Conservation (phyloP, 2,113 vertebrate genomes). For the Willisornis vidua region DNA sequence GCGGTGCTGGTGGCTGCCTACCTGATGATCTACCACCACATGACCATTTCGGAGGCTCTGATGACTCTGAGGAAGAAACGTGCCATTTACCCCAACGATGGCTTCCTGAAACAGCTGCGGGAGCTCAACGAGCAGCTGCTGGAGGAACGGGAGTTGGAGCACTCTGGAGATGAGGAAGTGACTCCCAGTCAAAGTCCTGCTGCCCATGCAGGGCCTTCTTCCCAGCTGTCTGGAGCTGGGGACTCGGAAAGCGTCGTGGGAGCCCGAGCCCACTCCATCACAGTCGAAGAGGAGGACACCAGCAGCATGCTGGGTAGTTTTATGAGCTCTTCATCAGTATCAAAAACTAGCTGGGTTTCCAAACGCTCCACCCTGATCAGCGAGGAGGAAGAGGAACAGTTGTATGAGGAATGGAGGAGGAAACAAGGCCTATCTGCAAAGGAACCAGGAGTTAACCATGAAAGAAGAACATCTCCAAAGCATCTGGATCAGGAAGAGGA, state of each 20-base stretch:
- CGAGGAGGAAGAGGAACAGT: conserved; percentile 68
- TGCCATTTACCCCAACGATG: conserved; percentile 90
- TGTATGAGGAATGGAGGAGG: conserved; percentile 48
- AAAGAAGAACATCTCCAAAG: neutral
- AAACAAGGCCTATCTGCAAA: conserved; percentile 55
- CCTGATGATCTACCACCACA: conserved; percentile 97
- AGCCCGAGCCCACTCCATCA: conserved; percentile 76
- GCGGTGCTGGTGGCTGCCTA: conserved; percentile 92
- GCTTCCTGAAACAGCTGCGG: conserved; percentile 93
- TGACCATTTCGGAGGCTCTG: conserved; percentile 90
- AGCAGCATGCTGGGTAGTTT: conserved; percentile 84
- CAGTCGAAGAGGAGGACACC: conserved; percentile 85
- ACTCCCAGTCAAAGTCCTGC: conserved; percentile 83
- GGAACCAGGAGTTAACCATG: neutral
- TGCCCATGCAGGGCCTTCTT: conserved; percentile 49
- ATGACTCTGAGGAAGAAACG: conserved; percentile 88
- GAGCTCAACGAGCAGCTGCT: conserved; percentile 89
- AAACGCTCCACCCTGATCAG: conserved; percentile 70
- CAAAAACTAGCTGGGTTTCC: conserved; percentile 69
- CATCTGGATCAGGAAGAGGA: neutral
- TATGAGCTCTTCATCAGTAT: conserved; percentile 74
- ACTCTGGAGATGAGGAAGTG: conserved; percentile 46
- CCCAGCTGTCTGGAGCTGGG: conserved; percentile 53
- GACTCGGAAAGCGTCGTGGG: conserved; percentile 62
- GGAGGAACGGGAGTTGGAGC: conserved; percentile 84